Percentiles rank a stretch among this genome's conserved stretches.
These are phyloP conservation scores for Chymomyza caudatula DNA, from an alignment of 2,888 invertebrate genomes.

Conservation along the genomic window DNA sequence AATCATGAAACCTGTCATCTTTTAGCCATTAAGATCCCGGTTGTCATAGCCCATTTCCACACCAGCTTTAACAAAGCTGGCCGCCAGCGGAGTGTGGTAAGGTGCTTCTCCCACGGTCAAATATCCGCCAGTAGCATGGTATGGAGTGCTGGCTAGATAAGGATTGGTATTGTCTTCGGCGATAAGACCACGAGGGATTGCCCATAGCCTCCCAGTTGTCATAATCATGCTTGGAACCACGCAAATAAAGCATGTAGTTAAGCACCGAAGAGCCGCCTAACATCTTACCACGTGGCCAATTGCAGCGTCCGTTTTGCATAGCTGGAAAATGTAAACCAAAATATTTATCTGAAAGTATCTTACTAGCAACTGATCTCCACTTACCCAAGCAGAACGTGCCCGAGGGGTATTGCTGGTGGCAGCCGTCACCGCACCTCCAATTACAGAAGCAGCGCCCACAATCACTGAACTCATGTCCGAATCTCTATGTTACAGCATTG, in stretches of 20 bases:
- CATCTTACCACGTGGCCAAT: conserved; percentile 95
- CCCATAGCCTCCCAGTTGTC: conserved; percentile 92
- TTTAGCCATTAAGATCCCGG: conserved; percentile 91
- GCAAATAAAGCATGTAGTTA: conserved; percentile 94
- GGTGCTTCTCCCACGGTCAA: conserved; percentile 92
- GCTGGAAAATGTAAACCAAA: conserved; percentile 79
- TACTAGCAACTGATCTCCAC: conserved; percentile 7
- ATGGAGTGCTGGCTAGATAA: conserved; percentile 87
- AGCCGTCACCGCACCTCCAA: conserved; percentile 84
- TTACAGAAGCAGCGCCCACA: conserved; percentile 82
- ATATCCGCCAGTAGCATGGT: conserved; percentile 89
- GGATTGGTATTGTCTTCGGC: conserved; percentile 94
- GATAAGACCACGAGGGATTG: conserved; percentile 92
- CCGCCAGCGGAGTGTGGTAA: conserved; percentile 89
- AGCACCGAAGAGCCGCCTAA: conserved; percentile 93
- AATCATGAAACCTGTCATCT: conserved; percentile 92
- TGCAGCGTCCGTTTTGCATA: conserved; percentile 90
- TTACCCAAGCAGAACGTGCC: conserved; percentile 89
- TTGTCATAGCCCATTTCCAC: conserved; percentile 91
- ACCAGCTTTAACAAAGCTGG: conserved; percentile 90
- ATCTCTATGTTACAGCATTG: background rate
- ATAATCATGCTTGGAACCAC: conserved; percentile 94
- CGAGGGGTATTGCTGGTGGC: conserved; percentile 87
- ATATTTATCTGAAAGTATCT: background rate
- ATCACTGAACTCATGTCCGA: conserved; percentile 81